Evolutionary conservation across 2,888 invertebrate species (phyloP), one percentile per base, ranked within the genome.

Genomic region (Pandemis cinnamomeana): DNA sequence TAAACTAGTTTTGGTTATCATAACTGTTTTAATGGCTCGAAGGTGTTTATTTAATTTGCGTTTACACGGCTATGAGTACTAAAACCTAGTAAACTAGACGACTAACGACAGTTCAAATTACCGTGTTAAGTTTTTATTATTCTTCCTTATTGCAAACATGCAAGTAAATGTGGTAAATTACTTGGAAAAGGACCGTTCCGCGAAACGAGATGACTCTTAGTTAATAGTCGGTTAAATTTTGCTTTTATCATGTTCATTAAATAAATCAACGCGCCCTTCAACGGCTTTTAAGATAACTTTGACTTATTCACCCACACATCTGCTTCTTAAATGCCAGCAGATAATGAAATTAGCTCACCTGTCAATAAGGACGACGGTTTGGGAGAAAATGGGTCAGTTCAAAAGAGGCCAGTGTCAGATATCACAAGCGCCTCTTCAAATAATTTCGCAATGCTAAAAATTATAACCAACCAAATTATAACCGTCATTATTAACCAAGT

Each of bases 401-500:
- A 5, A 51, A 55, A 58, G 58, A 27, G 27, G 58, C 27, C 27
- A 27, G 5, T 58, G 58, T 11, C 53, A 15, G 15, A 53, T 53
- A 53, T 15, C 58, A 58, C 8, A 36, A 48, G 27, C 15, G 13
- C 27, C n/a, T 27, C 48, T 51, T 48, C 15, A 44, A 7, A 64
- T 36, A 66, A 73, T 42, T 51, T 60, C 27, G 64, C 64, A 69
- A 66, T 66, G 44, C 60, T 64, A 66, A 46, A 53, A 55, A 62
- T 48, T 51, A 55, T 15, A 80, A 79, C 78, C 78, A n/a, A n/a
- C n/a, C 53, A 53, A 55, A 62, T 48, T 51, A 55, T 15, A 80
- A 79, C 78, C 78, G 78, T 72, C 78, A 77, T 78, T 78, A 78
- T 80, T 79, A 79, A 74, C 76, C 83, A 83, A 83, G 82, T 84